phyloP scores from a whole-genome alignment of 2,797 vertebrate genomes.

The Apodemus agrarius region DNA sequence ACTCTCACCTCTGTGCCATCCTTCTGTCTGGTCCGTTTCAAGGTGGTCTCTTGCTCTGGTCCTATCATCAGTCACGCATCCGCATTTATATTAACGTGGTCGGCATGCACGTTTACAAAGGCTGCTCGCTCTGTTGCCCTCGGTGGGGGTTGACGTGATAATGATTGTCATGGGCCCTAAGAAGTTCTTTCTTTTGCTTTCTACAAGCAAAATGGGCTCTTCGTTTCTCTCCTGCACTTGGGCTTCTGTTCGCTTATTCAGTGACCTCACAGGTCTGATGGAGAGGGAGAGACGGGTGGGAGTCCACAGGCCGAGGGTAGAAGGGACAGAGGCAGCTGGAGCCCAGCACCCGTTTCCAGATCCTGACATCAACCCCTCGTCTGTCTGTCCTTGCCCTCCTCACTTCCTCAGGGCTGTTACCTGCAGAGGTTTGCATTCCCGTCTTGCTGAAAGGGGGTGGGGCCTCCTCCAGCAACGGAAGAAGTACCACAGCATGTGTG shows the following conservation, averaged over 20 bases:
- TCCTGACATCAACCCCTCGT: no score
- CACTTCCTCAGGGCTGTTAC: neutral
- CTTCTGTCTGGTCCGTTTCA: neutral
- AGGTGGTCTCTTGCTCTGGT: neutral
- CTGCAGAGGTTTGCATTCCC: no score
- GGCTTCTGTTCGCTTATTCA: neutral
- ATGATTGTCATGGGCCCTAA: no score
- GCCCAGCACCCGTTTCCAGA: accelerated
- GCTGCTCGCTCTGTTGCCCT: neutral
- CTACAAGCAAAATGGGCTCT: neutral
- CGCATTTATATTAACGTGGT: accelerated
- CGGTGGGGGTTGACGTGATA: no score
- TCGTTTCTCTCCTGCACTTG: neutral
- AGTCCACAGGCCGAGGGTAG: neutral
- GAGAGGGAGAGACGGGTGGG: neutral
- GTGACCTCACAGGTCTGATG: neutral
- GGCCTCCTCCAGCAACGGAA: neutral
- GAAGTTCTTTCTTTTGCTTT: neutral
- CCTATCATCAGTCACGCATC: no score
- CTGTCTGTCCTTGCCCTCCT: neutral
- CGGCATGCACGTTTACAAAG: no score
- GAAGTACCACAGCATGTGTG: accelerated
- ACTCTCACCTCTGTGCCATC: neutral
- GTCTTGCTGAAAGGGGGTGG: neutral
- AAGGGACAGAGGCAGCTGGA: no score